These are phyloP conservation scores for Physella acuta DNA, from an alignment of 1,140 invertebrate species.

Conservation along the genomic window DNA sequence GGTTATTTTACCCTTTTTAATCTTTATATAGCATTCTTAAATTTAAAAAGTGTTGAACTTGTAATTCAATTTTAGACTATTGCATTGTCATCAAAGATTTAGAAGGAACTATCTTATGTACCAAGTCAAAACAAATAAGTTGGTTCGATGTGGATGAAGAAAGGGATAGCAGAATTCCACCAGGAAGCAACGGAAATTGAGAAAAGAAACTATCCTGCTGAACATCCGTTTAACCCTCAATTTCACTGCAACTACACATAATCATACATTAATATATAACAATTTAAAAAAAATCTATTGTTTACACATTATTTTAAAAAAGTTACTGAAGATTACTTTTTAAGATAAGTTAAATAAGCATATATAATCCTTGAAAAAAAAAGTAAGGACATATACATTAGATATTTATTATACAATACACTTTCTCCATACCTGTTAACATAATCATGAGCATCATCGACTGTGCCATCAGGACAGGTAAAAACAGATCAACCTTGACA, in stretches of 20 bases:
- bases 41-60: no score
- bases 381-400: background rate
- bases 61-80: no score
- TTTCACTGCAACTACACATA: background rate
- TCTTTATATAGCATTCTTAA: no score
- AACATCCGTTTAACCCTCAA: no score
- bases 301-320: background rate
- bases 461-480: conserved; percentile 27
- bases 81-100: no score
- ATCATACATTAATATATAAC: background rate
- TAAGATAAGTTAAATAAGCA: background rate
- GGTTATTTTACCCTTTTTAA: no score
- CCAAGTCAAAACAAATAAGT: no score
- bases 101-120: no score
- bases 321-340: background rate
- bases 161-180: no score
- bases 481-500: conserved; percentile 15
- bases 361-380: background rate
- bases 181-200: no score
- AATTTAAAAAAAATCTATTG: background rate
- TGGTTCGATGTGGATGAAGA: no score
- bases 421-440: conserved; percentile 12
- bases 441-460: conserved; percentile 19
- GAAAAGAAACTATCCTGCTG: no score
- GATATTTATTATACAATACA: background rate